phyloP scores from a whole-genome alignment of 1,140 invertebrate species.

The Drosophila mauritiana region DNA sequence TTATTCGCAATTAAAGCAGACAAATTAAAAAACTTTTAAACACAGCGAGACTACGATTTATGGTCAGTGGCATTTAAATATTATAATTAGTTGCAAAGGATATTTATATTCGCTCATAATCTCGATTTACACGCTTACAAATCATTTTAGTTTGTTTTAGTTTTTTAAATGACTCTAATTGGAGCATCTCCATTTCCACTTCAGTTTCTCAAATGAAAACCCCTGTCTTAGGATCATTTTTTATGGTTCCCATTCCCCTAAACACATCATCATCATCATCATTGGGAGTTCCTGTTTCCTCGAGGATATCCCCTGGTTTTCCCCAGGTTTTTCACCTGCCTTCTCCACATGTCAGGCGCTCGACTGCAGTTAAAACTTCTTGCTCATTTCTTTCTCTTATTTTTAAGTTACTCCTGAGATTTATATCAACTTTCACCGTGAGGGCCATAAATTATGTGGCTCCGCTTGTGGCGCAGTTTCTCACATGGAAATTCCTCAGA shows the following conservation, averaged over 20 bases:
- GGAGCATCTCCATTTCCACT: constrained; percentile 7
- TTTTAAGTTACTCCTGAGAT: constrained; percentile 69
- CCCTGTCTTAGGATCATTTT: constrained; percentile 28
- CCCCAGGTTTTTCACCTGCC: constrained; percentile 38
- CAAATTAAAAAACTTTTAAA: constrained; percentile 73
- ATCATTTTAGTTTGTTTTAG: not conserved
- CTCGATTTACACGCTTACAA: not conserved
- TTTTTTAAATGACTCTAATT: not conserved
- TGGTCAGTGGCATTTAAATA: constrained; percentile 34
- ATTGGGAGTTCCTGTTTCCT: constrained; percentile 48
- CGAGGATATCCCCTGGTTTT: constrained; percentile 25
- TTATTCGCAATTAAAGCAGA: constrained; percentile 80
- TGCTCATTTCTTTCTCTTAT: constrained; percentile 19
- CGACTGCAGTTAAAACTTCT: constrained; percentile 44
- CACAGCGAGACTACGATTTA: constrained; percentile 21
- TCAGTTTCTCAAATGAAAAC: not conserved
- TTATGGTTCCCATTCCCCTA: constrained; percentile 6
- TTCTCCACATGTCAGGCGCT: constrained; percentile 53
- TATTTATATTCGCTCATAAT: not conserved
- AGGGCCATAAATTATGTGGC: constrained; percentile 71
- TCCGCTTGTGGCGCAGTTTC: constrained; percentile 37
- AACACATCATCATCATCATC: constrained; percentile 33
- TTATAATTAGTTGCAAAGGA: constrained; percentile 49
- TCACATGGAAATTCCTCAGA: constrained; percentile 68
- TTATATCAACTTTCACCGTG: constrained; percentile 81